Evolutionary conservation across 2,113 vertebrate species (phyloP).

Genomic region (Pavo muticus): DNA sequence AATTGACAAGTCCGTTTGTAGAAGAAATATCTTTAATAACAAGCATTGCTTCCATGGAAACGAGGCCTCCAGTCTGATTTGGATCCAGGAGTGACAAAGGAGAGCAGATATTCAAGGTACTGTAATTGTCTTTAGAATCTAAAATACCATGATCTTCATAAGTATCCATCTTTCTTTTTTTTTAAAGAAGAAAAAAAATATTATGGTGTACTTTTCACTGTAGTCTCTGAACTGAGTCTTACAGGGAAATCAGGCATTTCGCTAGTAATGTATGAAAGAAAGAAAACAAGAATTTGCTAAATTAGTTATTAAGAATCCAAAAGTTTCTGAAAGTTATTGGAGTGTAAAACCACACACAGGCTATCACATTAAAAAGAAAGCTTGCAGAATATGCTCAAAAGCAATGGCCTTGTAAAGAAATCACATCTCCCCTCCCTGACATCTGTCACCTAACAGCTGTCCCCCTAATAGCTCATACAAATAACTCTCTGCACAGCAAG

Average conservation of each 20-base stretch:
- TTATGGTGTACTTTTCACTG: background rate
- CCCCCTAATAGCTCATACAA: background rate
- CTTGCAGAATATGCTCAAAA: background rate
- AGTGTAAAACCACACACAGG: background rate
- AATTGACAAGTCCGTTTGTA: slow-evolving; percentile 71
- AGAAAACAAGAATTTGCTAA: background rate
- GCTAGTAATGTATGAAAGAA: background rate
- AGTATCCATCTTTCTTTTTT: background rate
- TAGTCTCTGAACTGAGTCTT: background rate
- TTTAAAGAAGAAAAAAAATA: background rate
- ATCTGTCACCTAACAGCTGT: slow-evolving; percentile 45
- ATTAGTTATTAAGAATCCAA: background rate
- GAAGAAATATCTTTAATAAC: slow-evolving; percentile 65
- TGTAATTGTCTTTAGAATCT: slow-evolving; percentile 8
- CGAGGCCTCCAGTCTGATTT: background rate
- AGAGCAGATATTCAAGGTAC: slow-evolving; percentile 41
- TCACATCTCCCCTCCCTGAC: background rate
- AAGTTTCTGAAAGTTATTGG: background rate
- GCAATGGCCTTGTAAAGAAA: slow-evolving; percentile 10
- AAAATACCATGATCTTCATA: background rate
- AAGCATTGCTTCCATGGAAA: slow-evolving; percentile 69
- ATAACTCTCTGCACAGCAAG: background rate
- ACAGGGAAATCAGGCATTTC: background rate
- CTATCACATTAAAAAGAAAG: background rate
- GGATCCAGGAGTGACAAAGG: slow-evolving; percentile 45